A percentile compares a stretch with the other conserved stretches of the same genome.
These are phyloP conservation scores for Rotaria magnacalcarata DNA, from an alignment of 2,888 invertebrate species.

Conservation along the genomic window DNA sequence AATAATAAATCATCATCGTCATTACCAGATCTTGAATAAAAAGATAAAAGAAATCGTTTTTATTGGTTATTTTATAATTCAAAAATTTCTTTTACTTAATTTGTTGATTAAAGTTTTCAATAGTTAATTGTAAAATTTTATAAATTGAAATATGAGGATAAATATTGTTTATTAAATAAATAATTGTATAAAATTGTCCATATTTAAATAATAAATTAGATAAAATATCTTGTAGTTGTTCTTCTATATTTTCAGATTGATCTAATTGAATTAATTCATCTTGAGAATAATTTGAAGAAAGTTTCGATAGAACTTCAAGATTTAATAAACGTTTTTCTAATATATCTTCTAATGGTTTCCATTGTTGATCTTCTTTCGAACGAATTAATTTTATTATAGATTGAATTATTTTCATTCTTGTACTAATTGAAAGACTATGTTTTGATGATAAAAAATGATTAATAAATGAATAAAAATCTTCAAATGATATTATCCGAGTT, in stretches of 20 bases:
- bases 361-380: neutral
- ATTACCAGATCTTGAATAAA: neutral
- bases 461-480: neutral
- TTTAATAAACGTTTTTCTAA: neutral
- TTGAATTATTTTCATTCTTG: neutral
- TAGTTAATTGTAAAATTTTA: neutral
- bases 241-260: neutral
- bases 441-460: neutral
- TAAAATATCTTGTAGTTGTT: neutral
- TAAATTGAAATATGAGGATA: neutral
- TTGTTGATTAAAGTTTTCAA: neutral
- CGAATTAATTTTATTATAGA: neutral
- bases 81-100: neutral
- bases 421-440: neutral
- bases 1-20: neutral
- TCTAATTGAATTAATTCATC: conserved; percentile 3
- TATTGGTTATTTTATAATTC: too few relatives aligned
- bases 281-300: neutral
- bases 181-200: neutral
- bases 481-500: neutral
- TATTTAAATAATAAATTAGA: neutral
- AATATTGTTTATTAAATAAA: neutral
- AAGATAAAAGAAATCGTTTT: neutral
- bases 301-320: neutral
- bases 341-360: neutral